Evolutionary conservation across 2,797 vertebrate species (phyloP), one percentile per base, ranked within the genome.

Genomic region (Tragopan temminckii): DNA sequence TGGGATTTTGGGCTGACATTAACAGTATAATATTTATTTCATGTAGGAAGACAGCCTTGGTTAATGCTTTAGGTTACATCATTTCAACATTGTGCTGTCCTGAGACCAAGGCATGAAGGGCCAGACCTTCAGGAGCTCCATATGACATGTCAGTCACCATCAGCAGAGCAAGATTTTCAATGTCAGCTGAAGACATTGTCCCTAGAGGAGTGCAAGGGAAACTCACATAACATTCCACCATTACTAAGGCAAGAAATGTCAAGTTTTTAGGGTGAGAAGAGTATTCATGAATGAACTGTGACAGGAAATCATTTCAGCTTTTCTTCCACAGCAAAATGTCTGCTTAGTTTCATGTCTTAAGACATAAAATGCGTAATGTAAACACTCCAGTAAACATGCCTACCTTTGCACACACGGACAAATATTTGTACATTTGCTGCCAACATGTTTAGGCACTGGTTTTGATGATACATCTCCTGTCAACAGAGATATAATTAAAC

Each of bases 351-450:
- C 52, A 85, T 43, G 67, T 59, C 80, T 71, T 69, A 45, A 77
- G 75, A 84, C 68, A 85, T 63, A 87, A 96, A 96, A 93, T 40
- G 59, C 5, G 23, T 75, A 85, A 95, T 21, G 57, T 67, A 78
- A 91, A 66, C 1, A 3, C 23, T 61, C 38, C 7, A 63, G 36
- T 61, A 95, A 91, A 80, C 35, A 70, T 9, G 3, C 17, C 63
- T 77, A 58, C 35, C 36, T 94, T 63, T 71, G 69, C 12, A 61
- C 14, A 64, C 38, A 86, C 8, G 68, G 68, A 66, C 25, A 88
- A 93, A 89, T 82, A 84, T 90, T 89, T 85, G 74, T 48, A 92
- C 50, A 7, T 77, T 91, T 76, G 61, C 68, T 92, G 66, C 24
- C 80, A 88, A 20, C 33, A 72, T 40, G 46, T 76, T 88, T 57